Conservation (phyloP, 2,797 vertebrate genomes). For the Pangasius larnaudii region DNA sequence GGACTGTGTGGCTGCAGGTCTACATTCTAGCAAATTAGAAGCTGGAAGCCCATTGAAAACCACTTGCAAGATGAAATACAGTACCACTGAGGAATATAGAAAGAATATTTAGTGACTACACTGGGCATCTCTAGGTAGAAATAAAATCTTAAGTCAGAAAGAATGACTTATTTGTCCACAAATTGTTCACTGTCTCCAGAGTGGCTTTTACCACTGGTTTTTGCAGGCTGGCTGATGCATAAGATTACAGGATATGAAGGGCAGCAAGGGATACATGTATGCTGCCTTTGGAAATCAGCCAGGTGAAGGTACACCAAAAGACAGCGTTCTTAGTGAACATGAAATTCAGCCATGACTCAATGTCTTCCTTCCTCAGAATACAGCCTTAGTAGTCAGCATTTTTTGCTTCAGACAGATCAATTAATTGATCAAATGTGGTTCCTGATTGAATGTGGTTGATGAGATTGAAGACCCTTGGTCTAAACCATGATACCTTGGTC, state of each 20-base stretch:
- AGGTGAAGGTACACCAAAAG: not conserved
- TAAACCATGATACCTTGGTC: not conserved
- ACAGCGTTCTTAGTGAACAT: not conserved
- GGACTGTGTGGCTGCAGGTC: not conserved
- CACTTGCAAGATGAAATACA: not conserved
- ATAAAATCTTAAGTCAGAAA: not conserved
- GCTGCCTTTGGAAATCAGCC: not conserved
- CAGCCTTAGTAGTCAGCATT: not conserved
- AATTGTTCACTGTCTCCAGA: not conserved
- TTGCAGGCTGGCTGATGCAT: not conserved
- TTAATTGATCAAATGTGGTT: not conserved
- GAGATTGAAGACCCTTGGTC: not conserved
- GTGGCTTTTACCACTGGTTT: not conserved
- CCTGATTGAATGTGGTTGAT: not conserved
- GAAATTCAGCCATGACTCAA: not conserved
- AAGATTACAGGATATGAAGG: not conserved
- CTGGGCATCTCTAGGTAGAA: not conserved
- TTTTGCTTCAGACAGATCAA: not conserved
- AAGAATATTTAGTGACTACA: not conserved
- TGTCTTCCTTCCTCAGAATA: not conserved
- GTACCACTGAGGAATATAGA: not conserved
- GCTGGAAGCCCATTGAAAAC: not conserved
- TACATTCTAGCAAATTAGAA: slow-evolving; percentile 10
- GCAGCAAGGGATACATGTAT: not conserved
- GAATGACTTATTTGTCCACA: not conserved